A percentile compares a stretch with the other conserved stretches of the same genome.
phyloP scores from a whole-genome alignment of 2,888 invertebrate genomes.

The Agrotis exclamationis region DNA sequence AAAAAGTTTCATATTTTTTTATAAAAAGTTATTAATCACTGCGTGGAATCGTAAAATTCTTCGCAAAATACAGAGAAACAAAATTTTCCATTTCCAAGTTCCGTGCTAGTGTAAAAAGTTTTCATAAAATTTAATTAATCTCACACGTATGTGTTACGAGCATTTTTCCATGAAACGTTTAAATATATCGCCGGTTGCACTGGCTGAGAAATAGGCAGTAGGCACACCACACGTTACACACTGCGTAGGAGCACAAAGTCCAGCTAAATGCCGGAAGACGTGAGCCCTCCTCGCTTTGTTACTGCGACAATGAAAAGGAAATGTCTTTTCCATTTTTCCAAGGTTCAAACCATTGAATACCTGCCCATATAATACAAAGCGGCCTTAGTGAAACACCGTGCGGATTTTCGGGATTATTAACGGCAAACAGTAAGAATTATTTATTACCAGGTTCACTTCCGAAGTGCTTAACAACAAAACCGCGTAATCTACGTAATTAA shows the following conservation, averaged over 20 bases:
- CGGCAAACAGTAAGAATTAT: slow-evolving; percentile 70
- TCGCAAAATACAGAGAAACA: slow-evolving; percentile 63
- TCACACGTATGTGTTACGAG: slow-evolving; percentile 65
- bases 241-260: slow-evolving; percentile 73
- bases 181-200: slow-evolving; percentile 59
- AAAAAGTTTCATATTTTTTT: slow-evolving; percentile 57
- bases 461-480: slow-evolving; percentile 69
- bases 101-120: slow-evolving; percentile 69
- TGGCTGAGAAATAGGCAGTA: slow-evolving; percentile 38
- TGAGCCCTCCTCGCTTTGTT: slow-evolving; percentile 82
- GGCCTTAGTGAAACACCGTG: slow-evolving; percentile 59
- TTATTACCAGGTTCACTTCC: slow-evolving; percentile 66
- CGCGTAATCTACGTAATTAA: slow-evolving; percentile 69
- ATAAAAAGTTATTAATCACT: slow-evolving; percentile 64
- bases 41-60: slow-evolving; percentile 69
- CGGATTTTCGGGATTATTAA: slow-evolving; percentile 68
- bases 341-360: slow-evolving; percentile 72
- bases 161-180: slow-evolving; percentile 65
- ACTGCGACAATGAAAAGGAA: slow-evolving; percentile 81
- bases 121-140: slow-evolving; percentile 74
- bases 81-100: slow-evolving; percentile 67
- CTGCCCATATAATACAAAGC: slow-evolving; percentile 65
- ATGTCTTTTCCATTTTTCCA: slow-evolving; percentile 80
- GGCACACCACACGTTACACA: slow-evolving; percentile 54
- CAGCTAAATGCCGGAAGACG: slow-evolving; percentile 83